Percentiles rank a stretch among this genome's conserved stretches.
Evolutionary conservation across 2,888 invertebrate genomes (phyloP).

Genomic region (Dolichopus griseipennis): DNA sequence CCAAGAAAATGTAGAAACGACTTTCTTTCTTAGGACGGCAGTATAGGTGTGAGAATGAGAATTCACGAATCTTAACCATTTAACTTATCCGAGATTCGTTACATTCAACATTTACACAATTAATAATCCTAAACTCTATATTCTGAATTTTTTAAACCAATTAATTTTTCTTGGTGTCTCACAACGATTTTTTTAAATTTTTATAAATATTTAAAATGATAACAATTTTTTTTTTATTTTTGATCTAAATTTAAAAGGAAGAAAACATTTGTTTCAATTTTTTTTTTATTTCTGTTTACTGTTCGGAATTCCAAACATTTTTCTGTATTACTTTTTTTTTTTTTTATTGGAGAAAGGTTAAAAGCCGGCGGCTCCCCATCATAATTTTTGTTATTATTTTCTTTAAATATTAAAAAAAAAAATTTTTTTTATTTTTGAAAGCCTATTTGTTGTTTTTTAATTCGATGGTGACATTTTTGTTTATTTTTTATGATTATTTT

Average conservation of each 20-base stretch:
- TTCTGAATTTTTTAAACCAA: too few species aligned
- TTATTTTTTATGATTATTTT: background rate
- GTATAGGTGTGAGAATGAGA: too few species aligned
- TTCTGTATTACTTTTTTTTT: background rate
- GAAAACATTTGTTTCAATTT: background rate
- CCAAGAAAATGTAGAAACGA: too few species aligned
- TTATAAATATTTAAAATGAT: background rate
- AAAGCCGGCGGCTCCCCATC: background rate
- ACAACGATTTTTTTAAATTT: background rate
- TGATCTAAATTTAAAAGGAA: slow-evolving; percentile 6
- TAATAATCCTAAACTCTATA: too few species aligned
- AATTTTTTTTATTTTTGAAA: background rate
- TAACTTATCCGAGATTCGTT: too few species aligned
- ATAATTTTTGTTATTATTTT: background rate
- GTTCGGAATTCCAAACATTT: background rate
- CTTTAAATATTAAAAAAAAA: background rate
- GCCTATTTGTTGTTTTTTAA: background rate
- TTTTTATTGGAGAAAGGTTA: background rate
- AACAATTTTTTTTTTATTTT: background rate
- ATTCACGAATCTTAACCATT: too few species aligned
- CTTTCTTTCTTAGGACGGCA: too few species aligned
- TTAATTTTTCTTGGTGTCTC: background rate
- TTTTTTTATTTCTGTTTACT: background rate
- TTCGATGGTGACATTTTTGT: background rate
- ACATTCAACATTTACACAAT: too few species aligned